Evolutionary conservation across 2,797 vertebrate species (phyloP).

Genomic region (Semotilus atromaculatus): DNA sequence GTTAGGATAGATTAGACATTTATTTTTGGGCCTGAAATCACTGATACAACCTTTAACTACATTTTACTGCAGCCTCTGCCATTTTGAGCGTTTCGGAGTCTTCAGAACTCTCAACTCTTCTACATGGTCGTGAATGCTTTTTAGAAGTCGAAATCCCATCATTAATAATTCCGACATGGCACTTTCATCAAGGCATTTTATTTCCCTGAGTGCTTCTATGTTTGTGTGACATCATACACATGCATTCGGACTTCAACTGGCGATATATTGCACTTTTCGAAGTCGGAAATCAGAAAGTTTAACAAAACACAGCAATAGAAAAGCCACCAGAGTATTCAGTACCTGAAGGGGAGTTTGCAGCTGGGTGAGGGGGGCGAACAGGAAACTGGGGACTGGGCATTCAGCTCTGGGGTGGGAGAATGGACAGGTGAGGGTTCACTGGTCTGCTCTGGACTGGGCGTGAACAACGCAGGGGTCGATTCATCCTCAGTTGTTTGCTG

Average conservation of each 20-base stretch:
- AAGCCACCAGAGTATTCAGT: conserved; percentile 38
- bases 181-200: not conserved
- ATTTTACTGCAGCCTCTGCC: not conserved
- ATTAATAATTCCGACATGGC: not conserved
- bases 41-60: no score
- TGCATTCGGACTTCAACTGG: not conserved
- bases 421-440: conserved; percentile 69
- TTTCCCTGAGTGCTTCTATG: not conserved
- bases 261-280: not conserved
- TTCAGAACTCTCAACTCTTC: no score
- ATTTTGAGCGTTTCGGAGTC: not conserved
- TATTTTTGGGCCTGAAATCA: no score
- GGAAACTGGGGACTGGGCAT: conserved; percentile 77
- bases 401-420: conserved; percentile 78
- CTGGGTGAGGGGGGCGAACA: conserved; percentile 84
- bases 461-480: conserved; percentile 31
- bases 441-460: conserved; percentile 69
- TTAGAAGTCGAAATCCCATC: not conserved
- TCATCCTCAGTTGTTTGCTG: conserved; percentile 19
- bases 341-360: conserved; percentile 88
- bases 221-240: no score
- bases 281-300: not conserved
- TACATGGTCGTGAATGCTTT: not conserved
- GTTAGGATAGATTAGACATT: no score
- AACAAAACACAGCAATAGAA: not conserved